Conservation (phyloP, 2,113 vertebrate genomes). For the Hyla sarda region DNA sequence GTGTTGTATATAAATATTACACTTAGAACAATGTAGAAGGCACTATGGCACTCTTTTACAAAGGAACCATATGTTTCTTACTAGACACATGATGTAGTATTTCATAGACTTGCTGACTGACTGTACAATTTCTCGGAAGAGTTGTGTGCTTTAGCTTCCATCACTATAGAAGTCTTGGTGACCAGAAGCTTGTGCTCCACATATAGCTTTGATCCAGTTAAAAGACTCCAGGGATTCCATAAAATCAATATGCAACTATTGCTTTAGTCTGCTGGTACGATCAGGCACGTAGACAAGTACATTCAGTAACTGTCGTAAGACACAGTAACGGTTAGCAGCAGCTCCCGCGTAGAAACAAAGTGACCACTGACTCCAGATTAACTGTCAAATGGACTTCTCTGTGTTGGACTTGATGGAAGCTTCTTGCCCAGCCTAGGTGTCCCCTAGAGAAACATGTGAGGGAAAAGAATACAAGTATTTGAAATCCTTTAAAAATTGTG, state of each 20-base stretch:
- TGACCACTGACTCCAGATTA: conserved; percentile 34
- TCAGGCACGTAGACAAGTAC: conserved; percentile 77
- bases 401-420: conserved; percentile 87
- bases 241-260: conserved; percentile 8
- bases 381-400: conserved; percentile 86
- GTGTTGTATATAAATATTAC: conserved; percentile 62
- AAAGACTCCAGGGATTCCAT: neutral
- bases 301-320: conserved; percentile 81
- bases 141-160: neutral
- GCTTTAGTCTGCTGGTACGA: conserved; percentile 75
- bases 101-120: neutral
- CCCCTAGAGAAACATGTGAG: conserved; percentile 72
- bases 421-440: conserved; percentile 92
- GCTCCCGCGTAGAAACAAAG: conserved; percentile 68
- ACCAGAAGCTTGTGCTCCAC: neutral
- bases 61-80: neutral
- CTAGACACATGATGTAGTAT: neutral
- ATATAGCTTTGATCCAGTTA: conserved; percentile 42
- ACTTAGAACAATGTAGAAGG: conserved; percentile 42
- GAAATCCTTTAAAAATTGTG: too few relatives aligned
- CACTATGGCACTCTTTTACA: conserved; percentile 52
- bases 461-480: neutral
- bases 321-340: conserved; percentile 82
- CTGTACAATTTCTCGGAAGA: neutral
- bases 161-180: neutral